These are phyloP conservation scores for Leucoraja erinaceus DNA, from an alignment of 2,113 vertebrate genomes.

Conservation along the genomic window DNA sequence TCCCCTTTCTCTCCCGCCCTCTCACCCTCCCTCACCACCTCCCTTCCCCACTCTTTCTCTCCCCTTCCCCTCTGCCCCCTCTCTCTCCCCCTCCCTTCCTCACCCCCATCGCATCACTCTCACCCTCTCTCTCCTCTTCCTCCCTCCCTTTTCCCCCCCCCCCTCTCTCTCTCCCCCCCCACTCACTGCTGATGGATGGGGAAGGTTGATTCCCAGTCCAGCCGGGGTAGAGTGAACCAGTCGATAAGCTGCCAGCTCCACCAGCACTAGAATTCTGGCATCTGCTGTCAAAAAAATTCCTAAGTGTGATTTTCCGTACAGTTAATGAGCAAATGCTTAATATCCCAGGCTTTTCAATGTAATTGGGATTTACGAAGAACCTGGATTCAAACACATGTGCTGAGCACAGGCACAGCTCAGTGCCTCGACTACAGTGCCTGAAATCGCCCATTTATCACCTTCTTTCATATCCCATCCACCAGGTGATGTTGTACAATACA, in stretches of 20 bases:
- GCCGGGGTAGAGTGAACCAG: slow-evolving; percentile 79
- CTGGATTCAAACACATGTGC: slow-evolving; percentile 59
- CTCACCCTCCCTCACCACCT: no score
- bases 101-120: no score
- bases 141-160: no score
- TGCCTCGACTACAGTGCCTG: neutral
- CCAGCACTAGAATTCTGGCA: slow-evolving; percentile 86
- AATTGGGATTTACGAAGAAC: slow-evolving; percentile 63
- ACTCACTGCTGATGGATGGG: slow-evolving; percentile 52
- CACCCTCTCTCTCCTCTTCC: no score
- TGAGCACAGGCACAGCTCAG: slow-evolving; percentile 34
- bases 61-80: no score
- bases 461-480: neutral
- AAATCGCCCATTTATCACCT: neutral
- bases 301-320: slow-evolving; percentile 85
- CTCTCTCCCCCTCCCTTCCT: no score
- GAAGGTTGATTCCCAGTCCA: slow-evolving; percentile 71
- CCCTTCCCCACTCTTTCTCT: no score
- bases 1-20: no score
- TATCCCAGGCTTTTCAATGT: slow-evolving; percentile 69
- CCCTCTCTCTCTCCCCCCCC: no score
- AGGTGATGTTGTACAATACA: neutral
- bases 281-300: slow-evolving; percentile 60
- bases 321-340: slow-evolving; percentile 77
- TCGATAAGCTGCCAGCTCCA: slow-evolving; percentile 90